These are phyloP conservation scores for Mustela lutreola DNA, from an alignment of 2,113 vertebrate species.

Conservation along the genomic window DNA sequence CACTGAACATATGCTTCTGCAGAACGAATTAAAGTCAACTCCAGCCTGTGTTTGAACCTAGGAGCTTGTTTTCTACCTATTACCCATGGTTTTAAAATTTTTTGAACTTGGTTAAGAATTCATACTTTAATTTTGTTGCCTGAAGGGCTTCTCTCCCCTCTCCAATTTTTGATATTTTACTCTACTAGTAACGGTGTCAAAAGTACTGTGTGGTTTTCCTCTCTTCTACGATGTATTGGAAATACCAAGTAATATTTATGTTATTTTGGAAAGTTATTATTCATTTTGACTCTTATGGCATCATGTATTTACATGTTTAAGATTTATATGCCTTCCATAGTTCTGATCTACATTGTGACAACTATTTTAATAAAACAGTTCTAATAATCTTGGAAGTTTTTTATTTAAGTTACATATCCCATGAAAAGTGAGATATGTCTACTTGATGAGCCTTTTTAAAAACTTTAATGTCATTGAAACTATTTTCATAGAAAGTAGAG, in stretches of 20 bases:
- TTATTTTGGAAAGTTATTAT: slow-evolving; percentile 18
- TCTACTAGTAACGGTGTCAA: background rate
- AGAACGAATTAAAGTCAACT: slow-evolving; percentile 36
- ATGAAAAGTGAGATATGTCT: background rate
- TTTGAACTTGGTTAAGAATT: slow-evolving; percentile 46
- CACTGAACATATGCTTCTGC: background rate
- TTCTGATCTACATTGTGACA: background rate
- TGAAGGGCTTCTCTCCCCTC: background rate
- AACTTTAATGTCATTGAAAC: slow-evolving; percentile 9
- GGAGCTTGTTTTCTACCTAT: background rate
- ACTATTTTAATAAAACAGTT: slow-evolving; percentile 15
- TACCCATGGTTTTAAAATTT: background rate
- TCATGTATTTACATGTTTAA: background rate
- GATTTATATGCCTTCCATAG: slow-evolving; percentile 27
- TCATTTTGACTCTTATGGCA: background rate
- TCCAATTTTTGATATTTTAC: slow-evolving; percentile 17
- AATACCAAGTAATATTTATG: background rate
- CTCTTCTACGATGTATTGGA: background rate
- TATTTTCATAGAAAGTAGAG: background rate
- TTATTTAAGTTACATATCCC: background rate
- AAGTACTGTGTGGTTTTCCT: background rate
- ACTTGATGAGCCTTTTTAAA: background rate
- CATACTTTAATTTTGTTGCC: slow-evolving; percentile 20
- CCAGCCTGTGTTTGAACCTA: background rate
- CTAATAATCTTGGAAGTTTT: slow-evolving; percentile 12